These are phyloP conservation scores for Centropyge bicolor DNA, from an alignment of 2,797 vertebrate species.

Conservation along the genomic window DNA sequence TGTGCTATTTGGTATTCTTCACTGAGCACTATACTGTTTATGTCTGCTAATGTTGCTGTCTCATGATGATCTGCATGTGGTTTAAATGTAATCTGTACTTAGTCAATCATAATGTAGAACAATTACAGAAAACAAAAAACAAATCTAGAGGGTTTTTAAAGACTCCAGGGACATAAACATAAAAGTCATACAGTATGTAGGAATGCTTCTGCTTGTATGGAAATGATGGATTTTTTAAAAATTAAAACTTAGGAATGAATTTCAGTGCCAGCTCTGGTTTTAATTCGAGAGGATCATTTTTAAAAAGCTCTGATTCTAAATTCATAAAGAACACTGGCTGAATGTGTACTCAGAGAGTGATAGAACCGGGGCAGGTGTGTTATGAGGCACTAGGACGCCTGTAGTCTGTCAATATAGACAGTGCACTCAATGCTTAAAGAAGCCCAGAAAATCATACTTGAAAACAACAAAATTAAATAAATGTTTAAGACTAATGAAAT, in stretches of 20 bases:
- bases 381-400: slow-evolving; percentile 61
- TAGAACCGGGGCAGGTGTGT: slow-evolving; percentile 17
- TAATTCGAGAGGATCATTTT: not conserved
- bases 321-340: not conserved
- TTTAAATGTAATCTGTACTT: not conserved
- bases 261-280: not conserved
- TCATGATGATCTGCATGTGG: no score
- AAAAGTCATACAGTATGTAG: slow-evolving; percentile 23
- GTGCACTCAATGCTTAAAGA: slow-evolving; percentile 7
- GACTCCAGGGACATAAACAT: not conserved
- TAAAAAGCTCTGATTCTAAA: not conserved
- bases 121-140: slow-evolving; percentile 4
- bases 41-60: not conserved
- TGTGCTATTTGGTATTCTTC: not conserved
- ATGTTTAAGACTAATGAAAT: slow-evolving; percentile 31
- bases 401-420: slow-evolving; percentile 1
- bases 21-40: not conserved
- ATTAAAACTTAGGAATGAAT: slow-evolving; percentile 10
- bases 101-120: slow-evolving; percentile 7
- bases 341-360: slow-evolving; percentile 13
- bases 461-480: slow-evolving; percentile 45
- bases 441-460: slow-evolving; percentile 33
- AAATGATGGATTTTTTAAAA: not conserved
- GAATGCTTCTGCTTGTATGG: slow-evolving; percentile 47
- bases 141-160: slow-evolving; percentile 5